Percentiles rank a stretch among this genome's conserved stretches.
These are phyloP conservation scores for Calliopsis andreniformis DNA, from an alignment of 1,140 invertebrate genomes.

Conservation along the genomic window DNA sequence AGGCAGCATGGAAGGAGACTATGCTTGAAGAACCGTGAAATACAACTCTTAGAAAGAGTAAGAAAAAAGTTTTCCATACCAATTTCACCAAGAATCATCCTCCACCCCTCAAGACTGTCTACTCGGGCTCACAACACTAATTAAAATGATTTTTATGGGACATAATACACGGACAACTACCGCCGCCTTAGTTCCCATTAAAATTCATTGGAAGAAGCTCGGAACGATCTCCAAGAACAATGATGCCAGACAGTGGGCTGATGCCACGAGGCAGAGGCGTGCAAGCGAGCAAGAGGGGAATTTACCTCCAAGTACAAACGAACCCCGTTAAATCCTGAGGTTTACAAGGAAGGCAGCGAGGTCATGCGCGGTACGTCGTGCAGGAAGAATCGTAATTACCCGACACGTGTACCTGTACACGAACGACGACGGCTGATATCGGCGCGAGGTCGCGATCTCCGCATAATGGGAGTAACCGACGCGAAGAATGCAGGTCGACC, in stretches of 20 bases:
- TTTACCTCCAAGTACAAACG: slow-evolving; percentile 1
- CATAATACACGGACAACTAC: too few relatives aligned
- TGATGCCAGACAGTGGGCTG: not conserved
- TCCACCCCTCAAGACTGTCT: too few relatives aligned
- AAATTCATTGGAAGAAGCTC: not conserved
- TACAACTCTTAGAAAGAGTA: too few relatives aligned
- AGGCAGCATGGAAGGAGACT: too few relatives aligned
- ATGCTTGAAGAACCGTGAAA: too few relatives aligned
- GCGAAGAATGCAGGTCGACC: slow-evolving; percentile 69
- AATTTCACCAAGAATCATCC: too few relatives aligned
- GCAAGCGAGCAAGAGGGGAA: slow-evolving; percentile 10
- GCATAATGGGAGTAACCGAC: slow-evolving; percentile 64
- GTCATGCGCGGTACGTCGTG: slow-evolving; percentile 31
- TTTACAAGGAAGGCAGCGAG: slow-evolving; percentile 26
- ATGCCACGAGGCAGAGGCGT: not conserved
- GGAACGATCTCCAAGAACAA: not conserved
- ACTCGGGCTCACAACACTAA: too few relatives aligned
- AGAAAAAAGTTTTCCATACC: too few relatives aligned
- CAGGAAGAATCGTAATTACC: slow-evolving; percentile 55
- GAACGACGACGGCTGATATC: slow-evolving; percentile 53
- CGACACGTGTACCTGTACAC: slow-evolving; percentile 45
- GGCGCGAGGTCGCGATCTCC: slow-evolving; percentile 56
- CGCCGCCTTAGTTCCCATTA: not conserved
- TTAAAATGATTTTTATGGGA: too few relatives aligned
- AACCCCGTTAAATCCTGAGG: slow-evolving; percentile 34